These are phyloP conservation scores for Lepidotrigona ventralis DNA, from an alignment of 1,140 invertebrate species.

Conservation along the genomic window DNA sequence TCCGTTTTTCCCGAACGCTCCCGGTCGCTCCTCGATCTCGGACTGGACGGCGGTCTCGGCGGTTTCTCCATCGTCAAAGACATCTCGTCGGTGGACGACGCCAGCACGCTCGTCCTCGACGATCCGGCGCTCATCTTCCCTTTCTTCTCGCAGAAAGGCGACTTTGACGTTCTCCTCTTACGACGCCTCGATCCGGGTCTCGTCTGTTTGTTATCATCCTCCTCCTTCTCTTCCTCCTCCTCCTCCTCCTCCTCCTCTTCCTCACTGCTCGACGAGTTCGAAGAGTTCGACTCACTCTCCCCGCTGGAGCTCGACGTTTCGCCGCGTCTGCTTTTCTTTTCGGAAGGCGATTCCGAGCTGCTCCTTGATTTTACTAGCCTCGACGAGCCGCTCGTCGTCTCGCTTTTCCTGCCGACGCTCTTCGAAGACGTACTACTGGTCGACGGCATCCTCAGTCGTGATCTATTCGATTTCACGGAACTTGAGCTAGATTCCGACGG, in stretches of 20 bases:
- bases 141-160: slow-evolving; percentile 63
- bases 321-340: slow-evolving; percentile 50
- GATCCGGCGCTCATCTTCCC: slow-evolving; percentile 73
- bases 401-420: slow-evolving; percentile 28
- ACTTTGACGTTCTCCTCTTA: slow-evolving; percentile 59
- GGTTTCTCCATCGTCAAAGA: slow-evolving; percentile 81
- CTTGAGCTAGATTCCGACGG: slow-evolving; percentile 46
- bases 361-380: slow-evolving; percentile 53
- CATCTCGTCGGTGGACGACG: slow-evolving; percentile 82
- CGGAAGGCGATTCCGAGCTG: slow-evolving; percentile 60
- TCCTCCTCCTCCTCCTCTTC: slow-evolving; percentile 67
- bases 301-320: slow-evolving; percentile 64
- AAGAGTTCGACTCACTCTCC: slow-evolving; percentile 69
- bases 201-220: slow-evolving; percentile 49
- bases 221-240: slow-evolving; percentile 67
- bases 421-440: slow-evolving; percentile 58
- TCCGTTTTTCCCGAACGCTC: slow-evolving; percentile 79
- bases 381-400: slow-evolving; percentile 16
- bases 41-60: slow-evolving; percentile 79
- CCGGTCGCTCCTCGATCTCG: slow-evolving; percentile 77
- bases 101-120: slow-evolving; percentile 78
- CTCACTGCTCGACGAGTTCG: slow-evolving; percentile 72
- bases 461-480: slow-evolving; percentile 58
- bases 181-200: slow-evolving; percentile 54
- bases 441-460: slow-evolving; percentile 52